Conservation (phyloP, 2,888 invertebrate species). For the Drosophila affinis region DNA sequence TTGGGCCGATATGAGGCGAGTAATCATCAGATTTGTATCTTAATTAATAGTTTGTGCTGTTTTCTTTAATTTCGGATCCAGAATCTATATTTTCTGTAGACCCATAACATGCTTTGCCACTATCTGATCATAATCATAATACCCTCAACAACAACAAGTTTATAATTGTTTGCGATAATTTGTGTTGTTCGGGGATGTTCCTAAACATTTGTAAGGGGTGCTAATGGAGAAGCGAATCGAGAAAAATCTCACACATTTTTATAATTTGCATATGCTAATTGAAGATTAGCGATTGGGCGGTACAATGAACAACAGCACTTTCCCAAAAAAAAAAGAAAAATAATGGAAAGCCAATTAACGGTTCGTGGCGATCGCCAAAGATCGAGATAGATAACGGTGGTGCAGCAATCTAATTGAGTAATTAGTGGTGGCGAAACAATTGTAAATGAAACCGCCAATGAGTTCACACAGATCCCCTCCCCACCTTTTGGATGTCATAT, state of each 20-base stretch:
- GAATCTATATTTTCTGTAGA: not conserved
- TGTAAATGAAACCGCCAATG: constrained; percentile 38
- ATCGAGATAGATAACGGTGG: constrained; percentile 13
- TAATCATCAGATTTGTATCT: too few species aligned
- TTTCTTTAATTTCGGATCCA: not conserved
- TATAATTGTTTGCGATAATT: constrained; percentile 2
- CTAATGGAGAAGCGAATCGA: constrained; percentile 11
- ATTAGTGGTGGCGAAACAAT: constrained; percentile 52
- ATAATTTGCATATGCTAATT: constrained; percentile 64
- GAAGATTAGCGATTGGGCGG: constrained; percentile 24
- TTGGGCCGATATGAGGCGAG: too few species aligned
- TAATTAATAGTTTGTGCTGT: not conserved
- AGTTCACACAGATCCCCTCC: not conserved
- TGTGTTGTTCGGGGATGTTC: not conserved
- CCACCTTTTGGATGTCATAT: not conserved
- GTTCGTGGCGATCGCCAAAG: constrained; percentile 19
- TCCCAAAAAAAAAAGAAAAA: constrained; percentile 28
- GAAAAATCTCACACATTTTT: constrained; percentile 15
- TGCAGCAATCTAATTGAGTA: constrained; percentile 48
- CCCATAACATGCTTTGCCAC: not conserved
- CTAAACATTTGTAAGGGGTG: constrained; percentile 1
- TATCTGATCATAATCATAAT: not conserved
- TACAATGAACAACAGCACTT: constrained; percentile 45
- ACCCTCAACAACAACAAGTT: not conserved
- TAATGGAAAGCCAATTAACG: not conserved